A percentile compares a stretch with the other conserved stretches of the same genome.
phyloP scores from a whole-genome alignment of 2,888 invertebrate species.

The Sesia bembeciformis region DNA sequence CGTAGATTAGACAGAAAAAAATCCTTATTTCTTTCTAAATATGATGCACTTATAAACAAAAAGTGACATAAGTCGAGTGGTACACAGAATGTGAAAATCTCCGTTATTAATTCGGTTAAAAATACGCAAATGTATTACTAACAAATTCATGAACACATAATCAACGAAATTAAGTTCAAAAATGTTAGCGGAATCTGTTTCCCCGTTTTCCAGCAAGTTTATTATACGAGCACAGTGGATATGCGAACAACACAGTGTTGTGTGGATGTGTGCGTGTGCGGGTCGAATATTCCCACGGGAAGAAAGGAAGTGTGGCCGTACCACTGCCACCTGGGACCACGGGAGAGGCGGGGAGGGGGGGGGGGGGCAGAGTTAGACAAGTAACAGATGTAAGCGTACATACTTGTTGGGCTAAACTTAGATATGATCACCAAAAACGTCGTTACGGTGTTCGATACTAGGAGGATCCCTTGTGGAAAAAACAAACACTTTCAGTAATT shows the following conservation, averaged over 20 bases:
- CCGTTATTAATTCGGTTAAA: no score
- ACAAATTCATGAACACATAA: no score
- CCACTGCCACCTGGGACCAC: constrained; percentile 61
- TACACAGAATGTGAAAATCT: no score
- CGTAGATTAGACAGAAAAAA: no score
- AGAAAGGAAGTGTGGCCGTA: constrained; percentile 66
- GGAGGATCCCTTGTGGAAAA: constrained; percentile 34
- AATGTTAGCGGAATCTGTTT: no score
- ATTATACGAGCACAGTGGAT: no score
- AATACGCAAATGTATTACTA: no score
- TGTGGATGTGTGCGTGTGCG: constrained; percentile 26
- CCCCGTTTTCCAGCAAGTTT: no score
- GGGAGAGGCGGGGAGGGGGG: constrained; percentile 15
- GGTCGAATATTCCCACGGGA: constrained; percentile 55
- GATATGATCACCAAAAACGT: not conserved
- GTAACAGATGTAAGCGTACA: constrained; percentile 34
- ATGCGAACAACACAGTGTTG: constrained; percentile 8
- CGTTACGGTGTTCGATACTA: not conserved
- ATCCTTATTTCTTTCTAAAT: no score
- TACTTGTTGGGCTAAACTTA: not conserved
- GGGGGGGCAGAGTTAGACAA: constrained; percentile 26
- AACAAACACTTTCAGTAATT: constrained; percentile 69
- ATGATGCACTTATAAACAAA: no score
- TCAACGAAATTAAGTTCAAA: no score
- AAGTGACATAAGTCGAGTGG: no score